phyloP scores from a whole-genome alignment of 2,797 vertebrate species.

The Epinephelus malabaricus region DNA sequence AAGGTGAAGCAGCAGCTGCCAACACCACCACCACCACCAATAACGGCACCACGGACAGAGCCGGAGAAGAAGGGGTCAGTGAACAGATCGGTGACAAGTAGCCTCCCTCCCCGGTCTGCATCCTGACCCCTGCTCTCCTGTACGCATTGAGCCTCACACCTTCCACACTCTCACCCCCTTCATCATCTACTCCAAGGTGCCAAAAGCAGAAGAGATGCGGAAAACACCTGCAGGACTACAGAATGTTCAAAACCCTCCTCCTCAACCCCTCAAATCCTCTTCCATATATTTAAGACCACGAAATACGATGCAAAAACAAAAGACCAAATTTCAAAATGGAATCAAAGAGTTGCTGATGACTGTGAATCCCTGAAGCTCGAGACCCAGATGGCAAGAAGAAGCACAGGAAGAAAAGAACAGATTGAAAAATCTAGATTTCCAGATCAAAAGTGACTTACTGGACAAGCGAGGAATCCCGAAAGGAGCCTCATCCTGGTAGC shows the following conservation, averaged over 20 bases:
- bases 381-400: conserved; percentile 83
- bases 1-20: conserved; percentile 80
- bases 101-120: conserved; percentile 41
- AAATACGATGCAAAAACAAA: conserved; percentile 71
- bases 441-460: conserved; percentile 41
- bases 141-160: conserved; percentile 61
- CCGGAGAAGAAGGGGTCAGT: conserved; percentile 83
- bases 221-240: conserved; percentile 79
- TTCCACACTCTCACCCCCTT: conserved; percentile 44
- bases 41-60: conserved; percentile 68
- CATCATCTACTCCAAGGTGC: conserved; percentile 89
- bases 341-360: conserved; percentile 67
- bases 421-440: conserved; percentile 35
- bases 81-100: conserved; percentile 89
- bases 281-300: conserved; percentile 62
- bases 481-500: conserved; percentile 67
- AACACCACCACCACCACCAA: conserved; percentile 53
- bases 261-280: conserved; percentile 10
- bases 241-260: conserved; percentile 80
- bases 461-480: conserved; percentile 23
- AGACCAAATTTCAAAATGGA: conserved; percentile 61
- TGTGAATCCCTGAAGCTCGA: conserved; percentile 74
- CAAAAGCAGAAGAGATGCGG: conserved; percentile 89
- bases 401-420: conserved; percentile 80
- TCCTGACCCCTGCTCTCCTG: conserved; percentile 62